Base-by-base conservation (phyloP, 2,888 invertebrate genomes). In the Euplagia quadripunctaria region DNA sequence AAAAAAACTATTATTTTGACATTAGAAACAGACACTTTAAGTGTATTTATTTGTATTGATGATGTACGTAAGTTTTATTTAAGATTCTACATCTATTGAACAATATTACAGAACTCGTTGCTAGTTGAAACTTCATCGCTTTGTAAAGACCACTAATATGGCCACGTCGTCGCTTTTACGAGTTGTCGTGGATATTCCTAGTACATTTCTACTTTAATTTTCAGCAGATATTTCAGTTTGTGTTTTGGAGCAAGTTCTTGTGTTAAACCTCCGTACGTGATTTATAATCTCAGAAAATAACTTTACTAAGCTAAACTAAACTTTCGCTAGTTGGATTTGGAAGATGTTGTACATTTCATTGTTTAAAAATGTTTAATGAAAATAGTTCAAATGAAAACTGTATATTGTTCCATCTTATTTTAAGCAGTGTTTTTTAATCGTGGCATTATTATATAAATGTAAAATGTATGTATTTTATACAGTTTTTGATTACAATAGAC, bases 191-290 rank as follows among this genome's bases (percentile, higher is more conserved):
- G 42, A 74, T 51, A 61, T 58, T 9, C n/a, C 31, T 49, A 20
- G 42, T 17, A 55, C 49, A n/a, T 49, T 16, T 55, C 49, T 41
- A 55, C 52, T 79, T 64, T 68, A 67, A 68, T 70, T 77, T 58
- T 70, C 51, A 46, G 46, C 66, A 52, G 16, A 66, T 46, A n/a
- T 17, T 71, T 55, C 20, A 31, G 5, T 51, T 49, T 72, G 55
- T 52, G 52, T 73, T 73, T 69, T 61, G 31, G 16, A 64, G 58
- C 68, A 49, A 41, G 41, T 64, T 64, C 52, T 52, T 31, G 70
- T 58, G 68, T 77, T 66, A 75, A 69, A 72, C 68, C 73, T 67
- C 61, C 66, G 68, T 71, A 61, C 6, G 16, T 20, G 31, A 58
- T 58, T 31, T 20, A 58, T 20, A 31, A 58, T 58, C 20, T 20